A percentile compares a stretch with the other conserved stretches of the same genome.
Conservation (phyloP, 2,113 vertebrate species). For the Ploceus nigricollis region DNA sequence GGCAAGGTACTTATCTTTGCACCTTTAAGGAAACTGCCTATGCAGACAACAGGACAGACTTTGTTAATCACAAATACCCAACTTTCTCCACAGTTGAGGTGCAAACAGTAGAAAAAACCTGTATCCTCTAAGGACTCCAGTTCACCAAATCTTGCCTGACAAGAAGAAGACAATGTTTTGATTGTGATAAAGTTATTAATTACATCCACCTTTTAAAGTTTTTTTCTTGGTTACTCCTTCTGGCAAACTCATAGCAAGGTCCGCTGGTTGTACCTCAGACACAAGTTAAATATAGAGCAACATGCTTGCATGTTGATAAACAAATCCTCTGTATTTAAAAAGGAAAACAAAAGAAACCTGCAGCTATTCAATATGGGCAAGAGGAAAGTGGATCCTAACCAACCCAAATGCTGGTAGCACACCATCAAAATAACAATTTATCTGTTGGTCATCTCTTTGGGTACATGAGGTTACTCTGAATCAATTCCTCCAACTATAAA, state of each 20-base stretch:
- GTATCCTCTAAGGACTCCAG: accelerated
- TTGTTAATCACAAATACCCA: not conserved
- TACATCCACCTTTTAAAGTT: not conserved
- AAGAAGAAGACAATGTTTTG: not conserved
- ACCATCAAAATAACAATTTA: not conserved
- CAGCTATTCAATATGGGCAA: not conserved
- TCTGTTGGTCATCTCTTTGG: not conserved
- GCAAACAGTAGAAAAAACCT: not conserved
- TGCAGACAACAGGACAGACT: not conserved
- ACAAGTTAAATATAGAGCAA: not conserved
- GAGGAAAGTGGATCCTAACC: not conserved
- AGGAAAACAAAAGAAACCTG: not conserved
- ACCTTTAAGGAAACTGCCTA: not conserved
- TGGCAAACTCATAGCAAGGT: not conserved
- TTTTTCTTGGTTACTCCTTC: not conserved
- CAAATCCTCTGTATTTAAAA: not conserved
- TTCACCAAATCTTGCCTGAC: not conserved
- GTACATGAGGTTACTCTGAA: too few relatives aligned
- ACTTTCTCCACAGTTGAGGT: not conserved
- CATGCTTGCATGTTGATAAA: accelerated
- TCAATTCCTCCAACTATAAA: not conserved
- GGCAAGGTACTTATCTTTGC: not conserved
- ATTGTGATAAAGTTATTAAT: not conserved
- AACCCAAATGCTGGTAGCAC: accelerated
- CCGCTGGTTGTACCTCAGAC: not conserved